phyloP scores from a whole-genome alignment of 2,113 vertebrate species.

The Microcebus lehilahytsara region DNA sequence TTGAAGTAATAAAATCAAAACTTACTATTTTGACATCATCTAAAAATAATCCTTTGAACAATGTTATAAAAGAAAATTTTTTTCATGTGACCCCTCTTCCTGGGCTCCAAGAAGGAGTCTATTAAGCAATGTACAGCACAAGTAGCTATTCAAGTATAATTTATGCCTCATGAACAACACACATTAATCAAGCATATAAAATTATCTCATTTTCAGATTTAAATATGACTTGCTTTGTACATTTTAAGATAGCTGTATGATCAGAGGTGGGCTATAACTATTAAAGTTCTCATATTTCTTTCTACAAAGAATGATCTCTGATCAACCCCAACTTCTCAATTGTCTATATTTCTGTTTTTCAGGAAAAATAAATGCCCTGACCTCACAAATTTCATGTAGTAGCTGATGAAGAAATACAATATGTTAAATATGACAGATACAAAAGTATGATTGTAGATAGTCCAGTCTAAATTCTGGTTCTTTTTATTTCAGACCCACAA shows the following conservation, averaged over 20 bases:
- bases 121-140: not conserved
- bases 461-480: not conserved
- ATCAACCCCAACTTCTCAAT: not conserved
- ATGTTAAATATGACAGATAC: not conserved
- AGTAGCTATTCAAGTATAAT: not conserved
- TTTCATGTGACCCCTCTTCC: not conserved
- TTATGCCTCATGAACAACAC: not conserved
- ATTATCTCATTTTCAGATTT: not conserved
- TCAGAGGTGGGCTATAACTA: not conserved
- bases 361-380: not conserved
- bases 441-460: not conserved
- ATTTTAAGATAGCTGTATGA: not conserved
- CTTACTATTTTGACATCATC: not conserved
- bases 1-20: conserved; percentile 15
- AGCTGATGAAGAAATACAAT: not conserved
- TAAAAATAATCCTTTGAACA: conserved; percentile 6
- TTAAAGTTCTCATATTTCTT: not conserved
- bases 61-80: not conserved
- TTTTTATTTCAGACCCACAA: conserved; percentile 24
- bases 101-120: not conserved
- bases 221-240: not conserved
- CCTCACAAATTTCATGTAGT: not conserved
- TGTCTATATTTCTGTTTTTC: conserved; percentile 29
- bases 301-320: not conserved
- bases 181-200: not conserved